phyloP scores from a whole-genome alignment of 2,888 invertebrate species.

The Thera britannica region DNA sequence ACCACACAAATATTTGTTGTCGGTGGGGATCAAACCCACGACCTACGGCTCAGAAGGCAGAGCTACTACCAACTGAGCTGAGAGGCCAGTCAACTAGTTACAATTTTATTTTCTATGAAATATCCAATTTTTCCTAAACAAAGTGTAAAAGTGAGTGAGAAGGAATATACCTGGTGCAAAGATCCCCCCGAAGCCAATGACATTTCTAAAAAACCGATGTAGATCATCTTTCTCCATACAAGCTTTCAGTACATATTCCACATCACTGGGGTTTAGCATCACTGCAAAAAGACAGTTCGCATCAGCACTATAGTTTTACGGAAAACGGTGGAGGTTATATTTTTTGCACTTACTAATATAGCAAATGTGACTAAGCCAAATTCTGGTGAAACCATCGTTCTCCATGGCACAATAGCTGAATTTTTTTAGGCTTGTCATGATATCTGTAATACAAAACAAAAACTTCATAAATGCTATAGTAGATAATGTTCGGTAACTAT shows the following conservation, averaged over 20 bases:
- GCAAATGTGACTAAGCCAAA: conserved; percentile 67
- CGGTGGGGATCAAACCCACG: too few relatives aligned
- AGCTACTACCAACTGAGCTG: too few relatives aligned
- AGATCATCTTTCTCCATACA: conserved; percentile 74
- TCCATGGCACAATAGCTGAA: conserved; percentile 63
- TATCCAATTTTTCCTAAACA: not conserved
- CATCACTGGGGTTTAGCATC: conserved; percentile 62
- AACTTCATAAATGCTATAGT: too few relatives aligned
- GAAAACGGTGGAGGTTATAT: not conserved
- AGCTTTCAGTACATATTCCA: conserved; percentile 68
- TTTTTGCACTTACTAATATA: conserved; percentile 46
- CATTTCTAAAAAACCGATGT: conserved; percentile 61
- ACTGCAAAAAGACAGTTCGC: conserved; percentile 49
- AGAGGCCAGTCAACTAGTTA: too few relatives aligned
- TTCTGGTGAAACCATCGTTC: conserved; percentile 57
- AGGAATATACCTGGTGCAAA: conserved; percentile 64
- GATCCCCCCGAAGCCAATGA: conserved; percentile 67
- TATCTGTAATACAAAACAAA: conserved; percentile 59
- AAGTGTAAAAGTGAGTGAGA: not conserved
- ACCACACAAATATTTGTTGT: too few relatives aligned
- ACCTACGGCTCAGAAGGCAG: too few relatives aligned
- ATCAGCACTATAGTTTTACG: not conserved
- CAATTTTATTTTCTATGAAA: too few relatives aligned
- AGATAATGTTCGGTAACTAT: too few relatives aligned
- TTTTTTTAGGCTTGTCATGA: conserved; percentile 62